phyloP scores from a whole-genome alignment of 2,797 vertebrate species.

The Xiphorhynchus erythropygius region DNA sequence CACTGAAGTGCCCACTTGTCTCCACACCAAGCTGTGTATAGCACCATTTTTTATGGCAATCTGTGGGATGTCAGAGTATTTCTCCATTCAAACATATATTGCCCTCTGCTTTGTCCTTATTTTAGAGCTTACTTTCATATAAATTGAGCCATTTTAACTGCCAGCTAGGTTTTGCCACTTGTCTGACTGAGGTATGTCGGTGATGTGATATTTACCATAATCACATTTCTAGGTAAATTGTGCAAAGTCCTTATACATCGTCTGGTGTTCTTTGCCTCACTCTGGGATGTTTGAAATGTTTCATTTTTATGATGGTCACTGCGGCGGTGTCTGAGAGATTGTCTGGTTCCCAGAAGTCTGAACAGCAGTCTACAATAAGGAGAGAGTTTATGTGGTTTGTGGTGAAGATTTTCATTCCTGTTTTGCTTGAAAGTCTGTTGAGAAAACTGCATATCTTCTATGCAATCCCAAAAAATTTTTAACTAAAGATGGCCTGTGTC shows the following conservation, averaged over 20 bases:
- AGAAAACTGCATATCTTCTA: not conserved
- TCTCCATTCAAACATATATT: not conserved
- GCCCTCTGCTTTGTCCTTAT: not conserved
- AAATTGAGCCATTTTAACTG: not conserved
- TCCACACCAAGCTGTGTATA: not conserved
- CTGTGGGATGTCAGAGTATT: not conserved
- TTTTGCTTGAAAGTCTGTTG: not conserved
- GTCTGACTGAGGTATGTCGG: not conserved
- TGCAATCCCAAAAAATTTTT: not conserved
- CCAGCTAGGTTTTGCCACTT: not conserved
- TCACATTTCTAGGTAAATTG: not conserved
- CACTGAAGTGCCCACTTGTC: not conserved
- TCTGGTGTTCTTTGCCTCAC: not conserved
- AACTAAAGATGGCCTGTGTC: not conserved
- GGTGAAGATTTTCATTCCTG: not conserved
- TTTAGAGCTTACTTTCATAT: not conserved
- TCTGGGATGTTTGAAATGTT: not conserved
- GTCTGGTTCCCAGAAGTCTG: constrained; percentile 21
- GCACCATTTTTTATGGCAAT: not conserved
- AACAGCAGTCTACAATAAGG: not conserved
- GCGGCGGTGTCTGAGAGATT: not conserved
- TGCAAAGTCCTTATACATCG: rapidly evolving
- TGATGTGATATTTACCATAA: not conserved
- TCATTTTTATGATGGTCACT: not conserved
- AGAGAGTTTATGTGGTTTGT: not conserved